A percentile compares a stretch with the other conserved stretches of the same genome.
These are phyloP conservation scores for Pyrgilauda ruficollis DNA, from an alignment of 2,113 vertebrate genomes.

Conservation along the genomic window DNA sequence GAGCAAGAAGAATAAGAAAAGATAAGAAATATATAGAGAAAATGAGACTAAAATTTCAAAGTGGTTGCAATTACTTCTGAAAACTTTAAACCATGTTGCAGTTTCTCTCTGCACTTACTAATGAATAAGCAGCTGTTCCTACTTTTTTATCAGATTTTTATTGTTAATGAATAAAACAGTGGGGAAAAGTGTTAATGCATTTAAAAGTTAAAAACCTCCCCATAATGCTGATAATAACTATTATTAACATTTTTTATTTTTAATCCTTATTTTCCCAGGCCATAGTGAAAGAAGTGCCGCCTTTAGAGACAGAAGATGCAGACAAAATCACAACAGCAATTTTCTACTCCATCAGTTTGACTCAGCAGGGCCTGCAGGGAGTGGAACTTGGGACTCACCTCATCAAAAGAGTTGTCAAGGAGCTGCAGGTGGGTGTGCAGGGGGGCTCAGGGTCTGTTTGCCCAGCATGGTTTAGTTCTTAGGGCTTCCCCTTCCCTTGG, in stretches of 20 bases:
- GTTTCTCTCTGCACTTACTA: neutral
- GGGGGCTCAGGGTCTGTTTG: neutral
- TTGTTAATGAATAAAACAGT: neutral
- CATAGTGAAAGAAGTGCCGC: constrained; percentile 85
- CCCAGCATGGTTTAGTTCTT: rapidly evolving
- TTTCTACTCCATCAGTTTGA: constrained; percentile 95
- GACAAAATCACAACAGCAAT: constrained; percentile 84
- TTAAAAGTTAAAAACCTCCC: neutral
- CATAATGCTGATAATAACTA: neutral
- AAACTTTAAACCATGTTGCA: neutral
- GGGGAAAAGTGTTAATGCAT: neutral
- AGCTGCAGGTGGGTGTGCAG: constrained; percentile 84
- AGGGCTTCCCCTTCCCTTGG: neutral
- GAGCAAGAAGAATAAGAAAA: neutral
- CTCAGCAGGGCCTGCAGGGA: constrained; percentile 91
- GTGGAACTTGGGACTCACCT: constrained; percentile 94
- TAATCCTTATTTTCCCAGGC: constrained; percentile 65
- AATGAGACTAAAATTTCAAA: neutral
- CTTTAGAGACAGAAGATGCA: constrained; percentile 79
- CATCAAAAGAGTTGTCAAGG: constrained; percentile 90
- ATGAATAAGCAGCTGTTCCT: neutral
- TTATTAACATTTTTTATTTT: neutral
- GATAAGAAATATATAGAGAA: neutral
- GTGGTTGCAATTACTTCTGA: neutral
- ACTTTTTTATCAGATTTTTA: neutral